Evolutionary conservation across 2,113 vertebrate species (phyloP).

Genomic region (Pteropus alecto): DNA sequence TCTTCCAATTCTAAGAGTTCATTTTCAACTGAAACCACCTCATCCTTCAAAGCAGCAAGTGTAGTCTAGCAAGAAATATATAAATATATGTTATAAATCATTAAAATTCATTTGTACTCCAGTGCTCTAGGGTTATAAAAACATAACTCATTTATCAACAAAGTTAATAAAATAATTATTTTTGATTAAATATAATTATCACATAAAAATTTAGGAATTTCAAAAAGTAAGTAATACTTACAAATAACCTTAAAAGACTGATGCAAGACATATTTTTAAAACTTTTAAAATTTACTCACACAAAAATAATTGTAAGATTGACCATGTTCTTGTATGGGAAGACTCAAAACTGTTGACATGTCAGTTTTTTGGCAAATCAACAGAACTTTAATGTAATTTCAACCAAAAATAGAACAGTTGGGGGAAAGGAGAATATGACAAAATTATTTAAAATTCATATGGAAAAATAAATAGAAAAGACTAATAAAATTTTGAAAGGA

Average conservation of each 20-base stretch:
- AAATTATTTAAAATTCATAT: background rate
- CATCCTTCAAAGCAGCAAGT: slow-evolving; percentile 81
- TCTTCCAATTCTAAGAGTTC: slow-evolving; percentile 83
- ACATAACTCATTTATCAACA: background rate
- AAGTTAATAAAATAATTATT: slow-evolving; percentile 9
- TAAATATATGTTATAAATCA: slow-evolving; percentile 10
- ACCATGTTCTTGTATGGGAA: background rate
- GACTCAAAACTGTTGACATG: background rate
- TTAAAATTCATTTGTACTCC: background rate
- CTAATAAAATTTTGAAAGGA: background rate
- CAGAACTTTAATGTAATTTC: slow-evolving; percentile 25
- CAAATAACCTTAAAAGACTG: background rate
- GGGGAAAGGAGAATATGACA: background rate
- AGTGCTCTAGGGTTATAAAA: background rate
- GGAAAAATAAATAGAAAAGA: slow-evolving; percentile 6
- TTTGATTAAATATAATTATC: background rate
- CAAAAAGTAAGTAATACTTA: background rate
- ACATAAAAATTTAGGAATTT: slow-evolving; percentile 23
- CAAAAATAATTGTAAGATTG: background rate
- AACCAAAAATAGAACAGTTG: background rate
- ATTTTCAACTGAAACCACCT: slow-evolving; percentile 78
- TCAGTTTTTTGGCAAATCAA: background rate
- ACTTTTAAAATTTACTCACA: background rate
- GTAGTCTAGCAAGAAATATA: slow-evolving; percentile 79
- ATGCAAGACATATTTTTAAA: background rate